Base-by-base conservation (phyloP, 2,888 invertebrate species). In the Megastigmus dorsalis region DNA sequence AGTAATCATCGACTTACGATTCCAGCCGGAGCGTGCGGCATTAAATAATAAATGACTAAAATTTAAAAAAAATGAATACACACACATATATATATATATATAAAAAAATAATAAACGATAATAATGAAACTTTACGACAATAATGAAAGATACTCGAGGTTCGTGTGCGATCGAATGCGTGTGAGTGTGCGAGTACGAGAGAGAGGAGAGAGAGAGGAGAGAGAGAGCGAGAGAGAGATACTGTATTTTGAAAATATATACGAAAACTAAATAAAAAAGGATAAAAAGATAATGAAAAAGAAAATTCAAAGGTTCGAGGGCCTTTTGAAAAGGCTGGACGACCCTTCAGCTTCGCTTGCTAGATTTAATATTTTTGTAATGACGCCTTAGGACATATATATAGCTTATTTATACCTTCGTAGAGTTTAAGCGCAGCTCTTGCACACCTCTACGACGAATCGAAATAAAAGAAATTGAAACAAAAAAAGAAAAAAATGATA, bases 331-430 rank as follows among this genome's bases (percentile, higher is more conserved):
- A 72, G 80, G 75, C 33, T 48, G 52, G 26, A 41, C 41, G 26
- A 41, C 41, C 57, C 55, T 52, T 67, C 84, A 86, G 85, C 85
- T 86, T 85, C 79, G 87, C 86, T 87, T 88, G 83, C 83, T 88
- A 88, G 87, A 86, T 87, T 88, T 86, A 88, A 88, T 87, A 88
- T 88, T 88, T 88, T 87, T 87, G 86, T 87, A 88, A 87, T 83
- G 81, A 85, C 81, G 87, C 86, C 82, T 74, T 77, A 72, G 66
- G 38, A 48, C 84, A 84, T 83, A 77, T n/a, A n/a, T 76, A 79
- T 84, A 86, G 83, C 76, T 84, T 82, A 81, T 86, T 86, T 83
- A 79, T 85, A 86, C 81, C 83, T 84, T 79, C 59, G 63, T 75
- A 78, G 79, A 72, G 59, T 50, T 78, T 76, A 63, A 77, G 67